Evolutionary conservation across 2,797 vertebrate species (phyloP), one percentile per base, ranked within the genome.

Genomic region (Semaprochilodus insignis): DNA sequence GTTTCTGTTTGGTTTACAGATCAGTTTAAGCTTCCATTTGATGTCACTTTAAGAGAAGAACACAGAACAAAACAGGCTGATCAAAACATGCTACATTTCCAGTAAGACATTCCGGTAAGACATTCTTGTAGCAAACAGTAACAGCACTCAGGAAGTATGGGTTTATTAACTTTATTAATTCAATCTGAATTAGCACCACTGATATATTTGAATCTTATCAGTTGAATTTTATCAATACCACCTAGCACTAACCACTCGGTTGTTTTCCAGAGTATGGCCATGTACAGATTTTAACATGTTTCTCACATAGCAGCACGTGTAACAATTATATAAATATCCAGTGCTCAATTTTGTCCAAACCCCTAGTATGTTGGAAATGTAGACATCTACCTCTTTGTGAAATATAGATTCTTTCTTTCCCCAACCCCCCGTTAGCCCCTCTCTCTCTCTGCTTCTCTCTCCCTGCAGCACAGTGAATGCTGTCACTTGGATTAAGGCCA

Each of bases 401-500:
- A 51, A 34, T 44, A 34, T 34, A 63, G 52, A 8, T 55, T 55
- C 51, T 57, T 27, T 80, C 19, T 82, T 14, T 82, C 14, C 11
- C 72, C 31, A 48, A 48, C 71, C 31, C 67, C 78, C 52, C n/a
- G 23, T 14, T 31, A 31, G 31, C 44, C 48, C 69, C 48, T 40
- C 55, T 72, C 77, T 63, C 15, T 63, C 21, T 34, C 13, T 34
- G 54, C 57, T 21, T 48, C 11, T 27, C 15, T 76, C 31, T 44
- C 27, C 65, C 19, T 40, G 8, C 55, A 55, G 63, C 31, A 31
- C 62, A 67, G 74, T 57, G 21, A 60, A 34, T 62, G 48, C 57
- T 81, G 66, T 65, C 81, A 67, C 36, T 78, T 78, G 65, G 59
- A 83, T 83, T 74, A 74, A 82, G 27, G 62, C 77, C 77, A 80